Conservation (phyloP, 2,888 invertebrate genomes). For the Stratiomys singularior region DNA sequence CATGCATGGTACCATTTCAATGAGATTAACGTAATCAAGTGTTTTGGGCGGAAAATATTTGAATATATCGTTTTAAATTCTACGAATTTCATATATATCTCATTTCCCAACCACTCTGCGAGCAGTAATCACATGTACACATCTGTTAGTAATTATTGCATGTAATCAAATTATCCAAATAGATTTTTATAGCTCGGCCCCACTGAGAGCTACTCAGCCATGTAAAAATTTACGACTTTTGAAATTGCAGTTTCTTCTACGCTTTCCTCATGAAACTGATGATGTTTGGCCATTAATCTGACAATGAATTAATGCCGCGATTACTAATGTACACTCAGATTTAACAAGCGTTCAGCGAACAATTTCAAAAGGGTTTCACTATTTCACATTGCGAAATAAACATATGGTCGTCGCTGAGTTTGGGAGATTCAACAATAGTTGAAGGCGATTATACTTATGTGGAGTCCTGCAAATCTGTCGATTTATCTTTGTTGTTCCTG, state of each 20-base stretch:
- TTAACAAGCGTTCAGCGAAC: not conserved
- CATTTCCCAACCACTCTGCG: too few relatives aligned
- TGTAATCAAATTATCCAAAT: slow-evolving; percentile 2
- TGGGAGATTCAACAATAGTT: not conserved
- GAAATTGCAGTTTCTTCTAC: not conserved
- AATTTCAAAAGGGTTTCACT: slow-evolving; percentile 3
- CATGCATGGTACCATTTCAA: too few relatives aligned
- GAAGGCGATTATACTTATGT: not conserved
- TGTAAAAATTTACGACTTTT: not conserved
- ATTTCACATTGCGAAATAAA: slow-evolving; percentile 17
- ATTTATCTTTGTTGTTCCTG: slow-evolving; percentile 19
- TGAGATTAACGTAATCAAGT: too few relatives aligned
- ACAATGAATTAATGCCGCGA: slow-evolving; percentile 9
- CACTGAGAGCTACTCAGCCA: not conserved
- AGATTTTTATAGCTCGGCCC: not conserved
- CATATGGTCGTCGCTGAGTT: not conserved
- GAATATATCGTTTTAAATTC: too few relatives aligned
- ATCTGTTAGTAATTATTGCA: slow-evolving; percentile 3
- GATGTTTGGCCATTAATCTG: not conserved
- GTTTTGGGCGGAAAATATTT: too few relatives aligned
- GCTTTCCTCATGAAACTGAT: not conserved
- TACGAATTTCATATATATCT: too few relatives aligned
- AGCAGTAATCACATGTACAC: not conserved
- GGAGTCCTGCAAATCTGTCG: not conserved
- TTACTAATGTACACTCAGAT: not conserved